Evolutionary conservation across 2,797 vertebrate species (phyloP).

Genomic region (Ispidina lecontei): DNA sequence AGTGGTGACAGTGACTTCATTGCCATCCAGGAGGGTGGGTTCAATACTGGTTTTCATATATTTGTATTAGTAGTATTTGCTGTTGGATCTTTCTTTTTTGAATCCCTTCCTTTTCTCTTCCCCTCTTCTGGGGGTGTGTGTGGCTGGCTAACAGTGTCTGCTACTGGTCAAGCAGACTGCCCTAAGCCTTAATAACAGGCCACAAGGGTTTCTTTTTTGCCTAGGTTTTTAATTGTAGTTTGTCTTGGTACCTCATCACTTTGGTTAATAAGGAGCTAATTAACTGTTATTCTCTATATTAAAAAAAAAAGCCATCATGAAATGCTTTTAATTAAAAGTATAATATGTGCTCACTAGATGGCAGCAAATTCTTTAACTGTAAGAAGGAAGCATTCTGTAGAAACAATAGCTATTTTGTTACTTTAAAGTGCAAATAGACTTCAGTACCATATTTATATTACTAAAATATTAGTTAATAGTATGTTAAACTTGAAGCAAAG

Average conservation of each 20-base stretch:
- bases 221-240: background rate
- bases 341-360: constrained; percentile 58
- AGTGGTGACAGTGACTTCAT: too few species aligned
- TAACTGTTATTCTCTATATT: background rate
- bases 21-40: too few species aligned
- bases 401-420: background rate
- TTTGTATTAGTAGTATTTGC: too few species aligned
- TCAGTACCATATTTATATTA: background rate
- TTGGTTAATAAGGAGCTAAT: background rate
- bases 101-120: too few species aligned
- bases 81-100: too few species aligned
- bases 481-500: background rate
- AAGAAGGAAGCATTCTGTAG: background rate
- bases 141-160: too few species aligned
- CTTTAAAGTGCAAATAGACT: background rate
- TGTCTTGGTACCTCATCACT: background rate
- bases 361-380: constrained; percentile 59
- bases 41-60: too few species aligned
- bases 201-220: background rate
- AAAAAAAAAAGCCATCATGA: background rate
- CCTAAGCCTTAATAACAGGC: background rate
- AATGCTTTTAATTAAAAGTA: background rate
- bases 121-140: too few species aligned
- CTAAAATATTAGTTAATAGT: background rate
- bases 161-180: too few species aligned